Percentiles rank a stretch among this genome's conserved stretches.
Conservation (phyloP, 2,797 vertebrate genomes). For the Periparus ater region DNA sequence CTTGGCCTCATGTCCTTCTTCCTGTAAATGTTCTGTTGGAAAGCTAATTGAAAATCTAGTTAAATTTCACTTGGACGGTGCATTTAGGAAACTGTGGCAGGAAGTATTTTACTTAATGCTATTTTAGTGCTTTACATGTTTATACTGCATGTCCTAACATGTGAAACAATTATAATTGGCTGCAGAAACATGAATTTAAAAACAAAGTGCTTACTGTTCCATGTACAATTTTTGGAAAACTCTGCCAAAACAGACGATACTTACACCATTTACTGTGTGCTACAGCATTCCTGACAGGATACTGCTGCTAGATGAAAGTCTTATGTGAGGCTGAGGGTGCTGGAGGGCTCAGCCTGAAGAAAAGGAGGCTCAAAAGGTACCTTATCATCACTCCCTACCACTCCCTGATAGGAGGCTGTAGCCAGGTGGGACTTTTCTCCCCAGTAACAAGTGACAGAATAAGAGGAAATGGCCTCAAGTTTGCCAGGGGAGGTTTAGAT, state of each 20-base stretch:
- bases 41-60: conserved; percentile 15
- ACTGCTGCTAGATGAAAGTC: neutral
- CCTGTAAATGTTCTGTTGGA: neutral
- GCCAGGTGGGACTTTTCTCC: neutral
- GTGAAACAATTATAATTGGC: neutral
- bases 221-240: neutral
- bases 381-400: too few species aligned
- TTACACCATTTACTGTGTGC: neutral
- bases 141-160: neutral
- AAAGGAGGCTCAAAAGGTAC: neutral
- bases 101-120: conserved; percentile 34
- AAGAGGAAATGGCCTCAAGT: neutral
- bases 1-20: neutral
- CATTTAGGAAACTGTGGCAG: conserved; percentile 14
- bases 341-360: neutral
- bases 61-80: neutral
- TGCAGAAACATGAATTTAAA: neutral
- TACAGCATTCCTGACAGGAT: neutral
- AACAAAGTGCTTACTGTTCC: neutral
- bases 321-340: neutral
- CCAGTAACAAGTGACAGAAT: neutral
- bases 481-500: neutral
- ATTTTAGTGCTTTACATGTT: neutral
- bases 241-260: neutral
- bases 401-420: neutral